Base-by-base conservation (phyloP, 2,797 vertebrate species). In the Acrocephalus scirpaceus region DNA sequence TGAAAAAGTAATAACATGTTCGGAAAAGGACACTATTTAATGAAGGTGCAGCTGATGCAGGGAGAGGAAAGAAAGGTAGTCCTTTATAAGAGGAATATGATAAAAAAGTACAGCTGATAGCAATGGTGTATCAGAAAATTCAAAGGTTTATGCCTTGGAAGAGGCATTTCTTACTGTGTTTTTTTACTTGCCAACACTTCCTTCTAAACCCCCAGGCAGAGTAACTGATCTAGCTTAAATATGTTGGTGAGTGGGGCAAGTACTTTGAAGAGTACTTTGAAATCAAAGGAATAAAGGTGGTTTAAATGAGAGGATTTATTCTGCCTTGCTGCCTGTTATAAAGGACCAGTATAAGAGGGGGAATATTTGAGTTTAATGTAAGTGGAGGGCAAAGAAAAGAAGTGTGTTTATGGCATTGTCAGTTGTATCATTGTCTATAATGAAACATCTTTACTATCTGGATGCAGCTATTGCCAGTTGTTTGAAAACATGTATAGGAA, bases 151-250 rank as follows among this genome's bases (percentile, higher is more conserved):
- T 85, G 53, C 45, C 69, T 56, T 47, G 69, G 20, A 23, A 36
- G 47, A 74, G 71, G 67, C 6, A 7, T 60, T 81, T 90, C 13
- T 45, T 76, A 54, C 45, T 47, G 48, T 40, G 53, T 95, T 54
- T 71, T 77, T 61, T 79, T 40, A 34, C 26, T 81, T 62, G 40
- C 53, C 58, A 71, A 47, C 36, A 95, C 44, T 91, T 82, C 21
- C 29, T 77, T 92, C 73, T 88, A 23, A 34, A 47, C 19, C 58
- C 40, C 45, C n/a, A 90, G 82, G 79, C 82, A 83, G 86, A 94
- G 54, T 76, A 96, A 94, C 72, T 71, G 75, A 91, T 81, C n/a
- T 95, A 96, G 84, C 54, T 92, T 86, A 69, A 90, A 93, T 32
- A 72, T 0, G 0, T 44, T 70, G 45, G 48, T 90, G 48, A 86